Evolutionary conservation across 2,797 vertebrate genomes (phyloP), one percentile per base, ranked within the genome.

Genomic region (Nannoperca obscura): DNA sequence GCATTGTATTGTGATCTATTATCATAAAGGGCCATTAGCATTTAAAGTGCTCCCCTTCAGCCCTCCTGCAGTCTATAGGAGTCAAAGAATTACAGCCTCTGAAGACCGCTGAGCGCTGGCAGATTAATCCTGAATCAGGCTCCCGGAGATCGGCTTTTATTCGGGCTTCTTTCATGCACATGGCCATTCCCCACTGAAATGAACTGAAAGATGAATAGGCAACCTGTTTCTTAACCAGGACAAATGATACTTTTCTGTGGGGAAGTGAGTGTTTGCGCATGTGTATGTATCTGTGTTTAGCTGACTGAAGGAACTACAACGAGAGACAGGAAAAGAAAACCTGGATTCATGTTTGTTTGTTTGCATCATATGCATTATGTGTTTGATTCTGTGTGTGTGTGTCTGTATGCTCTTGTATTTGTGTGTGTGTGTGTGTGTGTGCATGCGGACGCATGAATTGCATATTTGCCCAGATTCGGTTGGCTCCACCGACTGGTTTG

Each of bases 401-500:
- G 36, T 38, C 46, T 65, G 79, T 62, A 22, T 73, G 63, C 46
- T 7, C 10, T 52, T 9, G 36, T 36, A 5, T 32, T 32, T 32
- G 32, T 32, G 8, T 36, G 36, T 36, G 27, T 54, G 74, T 57
- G 52, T 76, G 74, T 70, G 50, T 77, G 59, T 24, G 15, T 52
- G 68, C 50, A 64, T 59, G 40, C 49, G 40, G 76, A 83, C 60
- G 80, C 87, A 88, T 86, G 78, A 89, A 88, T 92, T 91, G 88
- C 85, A 75, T 91, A 88, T 93, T 94, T 92, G 92, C 90, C 90
- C 92, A 91, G 88, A 90, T 91, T 83, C 77, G 87, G 90, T 93
- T 93, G 90, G 89, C 91, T 94, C 67, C 65, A 46, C 71, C 52
- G 75, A 84, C 76, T 91, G 84, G 86, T 90, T 91, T 87, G 89